Conservation (phyloP, 2,888 invertebrate species). For the Acanthosepion lycidas region DNA sequence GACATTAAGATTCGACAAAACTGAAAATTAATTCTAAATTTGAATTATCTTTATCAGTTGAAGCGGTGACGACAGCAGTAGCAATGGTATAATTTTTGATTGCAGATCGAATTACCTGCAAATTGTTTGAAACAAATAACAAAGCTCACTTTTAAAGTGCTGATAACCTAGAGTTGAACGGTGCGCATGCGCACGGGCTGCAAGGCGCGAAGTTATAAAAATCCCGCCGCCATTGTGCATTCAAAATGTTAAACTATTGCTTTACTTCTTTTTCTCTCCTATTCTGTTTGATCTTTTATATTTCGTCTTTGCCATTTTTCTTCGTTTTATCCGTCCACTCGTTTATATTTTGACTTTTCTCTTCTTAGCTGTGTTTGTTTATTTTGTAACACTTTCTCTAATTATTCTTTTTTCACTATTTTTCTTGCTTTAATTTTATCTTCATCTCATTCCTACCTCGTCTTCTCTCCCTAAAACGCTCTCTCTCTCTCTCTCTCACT, state of each 20-base stretch:
- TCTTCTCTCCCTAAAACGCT: not conserved
- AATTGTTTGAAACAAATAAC: not conserved
- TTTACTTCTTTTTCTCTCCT: not conserved
- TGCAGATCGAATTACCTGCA: not conserved
- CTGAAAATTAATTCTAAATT: not conserved
- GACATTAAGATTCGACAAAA: too few species aligned
- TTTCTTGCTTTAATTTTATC: not conserved
- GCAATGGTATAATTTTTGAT: not conserved
- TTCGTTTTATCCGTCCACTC: not conserved
- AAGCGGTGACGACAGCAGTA: not conserved
- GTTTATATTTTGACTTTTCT: not conserved
- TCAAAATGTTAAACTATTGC: not conserved
- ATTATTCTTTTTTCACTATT: not conserved
- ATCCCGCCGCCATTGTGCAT: not conserved
- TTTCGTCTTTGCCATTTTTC: not conserved
- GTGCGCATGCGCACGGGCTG: not conserved
- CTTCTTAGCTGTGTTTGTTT: too few species aligned
- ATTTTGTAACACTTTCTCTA: too few species aligned
- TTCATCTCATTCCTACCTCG: not conserved
- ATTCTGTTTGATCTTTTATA: not conserved
- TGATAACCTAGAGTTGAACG: not conserved
- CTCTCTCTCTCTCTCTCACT: too few species aligned
- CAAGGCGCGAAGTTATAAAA: not conserved
- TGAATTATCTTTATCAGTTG: not conserved
- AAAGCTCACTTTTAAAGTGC: not conserved